Evolutionary conservation across 1,140 invertebrate species (phyloP).

Genomic region (Aphidius ervi): DNA sequence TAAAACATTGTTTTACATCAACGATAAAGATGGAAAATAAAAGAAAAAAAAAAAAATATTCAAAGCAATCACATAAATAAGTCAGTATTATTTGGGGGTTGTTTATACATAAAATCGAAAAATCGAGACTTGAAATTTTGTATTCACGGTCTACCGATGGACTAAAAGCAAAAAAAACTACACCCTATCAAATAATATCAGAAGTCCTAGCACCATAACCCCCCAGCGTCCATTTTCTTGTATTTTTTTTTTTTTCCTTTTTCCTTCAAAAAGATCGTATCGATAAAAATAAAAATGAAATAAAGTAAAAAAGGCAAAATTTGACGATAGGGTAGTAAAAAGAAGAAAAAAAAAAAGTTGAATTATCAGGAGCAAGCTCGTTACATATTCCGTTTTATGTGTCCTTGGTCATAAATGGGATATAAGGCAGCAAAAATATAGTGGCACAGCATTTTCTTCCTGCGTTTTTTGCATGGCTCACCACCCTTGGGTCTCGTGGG

Average conservation of each 20-base stretch:
- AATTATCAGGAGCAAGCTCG: constrained; percentile 45
- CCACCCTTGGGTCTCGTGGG: constrained; percentile 41
- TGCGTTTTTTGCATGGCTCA: constrained; percentile 41
- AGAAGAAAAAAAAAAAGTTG: constrained; percentile 30
- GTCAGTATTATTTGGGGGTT: constrained; percentile 16
- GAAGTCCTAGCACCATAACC: constrained; percentile 3
- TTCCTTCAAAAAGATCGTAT: constrained; percentile 16
- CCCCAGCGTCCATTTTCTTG: constrained; percentile 11
- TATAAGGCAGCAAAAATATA: constrained; percentile 28
- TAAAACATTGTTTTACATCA: constrained; percentile 31
- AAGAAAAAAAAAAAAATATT: background rate
- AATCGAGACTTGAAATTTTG: constrained; percentile 26
- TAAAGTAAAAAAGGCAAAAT: constrained; percentile 20
- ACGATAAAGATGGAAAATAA: background rate
- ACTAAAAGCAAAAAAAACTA: constrained; percentile 26
- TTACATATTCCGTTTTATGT: constrained; percentile 54
- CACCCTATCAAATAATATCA: constrained; percentile 28
- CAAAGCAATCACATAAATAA: constrained; percentile 32
- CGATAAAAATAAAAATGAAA: constrained; percentile 23
- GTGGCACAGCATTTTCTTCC: background rate
- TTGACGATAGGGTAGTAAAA: constrained; percentile 13
- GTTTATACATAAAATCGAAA: constrained; percentile 10
- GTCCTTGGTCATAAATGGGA: constrained; percentile 43
- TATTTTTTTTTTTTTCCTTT: background rate
- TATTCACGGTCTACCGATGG: constrained; percentile 30